Evolutionary conservation across 1,140 invertebrate species (phyloP).

Genomic region (Drosophila tsacasi): DNA sequence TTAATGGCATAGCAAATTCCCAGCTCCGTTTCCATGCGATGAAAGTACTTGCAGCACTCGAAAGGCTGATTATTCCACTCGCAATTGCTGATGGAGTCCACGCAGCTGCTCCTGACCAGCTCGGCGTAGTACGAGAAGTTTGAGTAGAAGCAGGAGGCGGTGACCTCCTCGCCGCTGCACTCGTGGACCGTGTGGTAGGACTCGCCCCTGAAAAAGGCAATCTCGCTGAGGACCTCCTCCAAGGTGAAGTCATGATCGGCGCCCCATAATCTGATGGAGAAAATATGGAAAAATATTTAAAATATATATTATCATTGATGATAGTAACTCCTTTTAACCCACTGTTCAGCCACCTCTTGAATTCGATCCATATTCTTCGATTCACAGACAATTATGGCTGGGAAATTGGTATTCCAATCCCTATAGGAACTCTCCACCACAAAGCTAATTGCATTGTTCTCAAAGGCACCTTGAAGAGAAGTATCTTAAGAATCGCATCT

Average conservation of each 20-base stretch:
- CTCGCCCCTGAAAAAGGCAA: conserved; percentile 88
- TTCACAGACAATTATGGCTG: conserved; percentile 89
- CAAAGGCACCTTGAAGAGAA: conserved; percentile 73
- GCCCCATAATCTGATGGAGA: conserved; percentile 86
- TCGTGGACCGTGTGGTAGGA: conserved; percentile 89
- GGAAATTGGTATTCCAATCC: conserved; percentile 90
- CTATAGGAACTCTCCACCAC: conserved; percentile 90
- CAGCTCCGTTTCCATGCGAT: conserved; percentile 88
- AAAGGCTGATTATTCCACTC: conserved; percentile 88
- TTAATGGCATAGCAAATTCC: conserved; percentile 89
- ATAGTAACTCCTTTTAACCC: conserved; percentile 5
- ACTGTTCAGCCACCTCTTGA: conserved; percentile 88
- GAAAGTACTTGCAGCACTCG: conserved; percentile 89
- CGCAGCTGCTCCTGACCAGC: conserved; percentile 87
- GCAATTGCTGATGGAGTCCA: conserved; percentile 87
- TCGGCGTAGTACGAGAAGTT: conserved; percentile 87
- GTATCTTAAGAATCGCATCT: background rate
- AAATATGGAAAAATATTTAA: background rate
- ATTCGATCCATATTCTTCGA: conserved; percentile 87
- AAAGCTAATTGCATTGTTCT: conserved; percentile 88
- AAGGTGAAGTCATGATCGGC: conserved; percentile 88
- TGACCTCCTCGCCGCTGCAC: conserved; percentile 86
- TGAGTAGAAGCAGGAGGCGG: conserved; percentile 86
- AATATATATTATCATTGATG: background rate
- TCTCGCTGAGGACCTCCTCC: conserved; percentile 89